A percentile compares a stretch with the other conserved stretches of the same genome.
phyloP scores from a whole-genome alignment of 2,113 vertebrate species.

The Pterophyllum scalare region DNA sequence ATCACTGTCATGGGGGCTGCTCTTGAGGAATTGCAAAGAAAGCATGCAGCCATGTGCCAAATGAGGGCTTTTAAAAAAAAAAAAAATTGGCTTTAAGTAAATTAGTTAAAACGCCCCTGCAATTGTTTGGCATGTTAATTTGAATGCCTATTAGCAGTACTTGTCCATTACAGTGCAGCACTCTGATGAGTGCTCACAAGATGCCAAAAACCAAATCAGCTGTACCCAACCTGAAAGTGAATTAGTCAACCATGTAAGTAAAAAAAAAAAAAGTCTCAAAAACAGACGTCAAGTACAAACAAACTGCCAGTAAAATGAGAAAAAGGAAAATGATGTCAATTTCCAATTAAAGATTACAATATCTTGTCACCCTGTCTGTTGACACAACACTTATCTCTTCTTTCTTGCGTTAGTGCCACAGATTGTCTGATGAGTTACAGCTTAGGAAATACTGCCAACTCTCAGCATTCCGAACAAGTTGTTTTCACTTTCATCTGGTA shows the following conservation, averaged over 20 bases:
- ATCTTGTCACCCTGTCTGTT: background rate
- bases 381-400: conserved; percentile 21
- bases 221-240: background rate
- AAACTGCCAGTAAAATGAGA: background rate
- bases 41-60: background rate
- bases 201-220: conserved; percentile 8
- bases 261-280: background rate
- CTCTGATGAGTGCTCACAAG: background rate
- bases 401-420: background rate
- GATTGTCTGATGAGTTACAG: conserved; percentile 36
- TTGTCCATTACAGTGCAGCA: rapidly evolving
- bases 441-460: conserved; percentile 18
- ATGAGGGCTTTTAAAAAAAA: background rate
- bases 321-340: background rate
- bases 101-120: background rate
- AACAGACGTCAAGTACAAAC: background rate
- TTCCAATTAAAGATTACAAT: background rate
- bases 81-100: background rate
- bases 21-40: background rate
- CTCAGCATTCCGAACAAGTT: background rate
- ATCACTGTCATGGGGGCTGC: background rate
- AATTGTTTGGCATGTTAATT: background rate
- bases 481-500: background rate
- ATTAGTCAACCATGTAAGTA: background rate
- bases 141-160: background rate